These are phyloP conservation scores for Xerus rutilus DNA, from an alignment of 2,797 vertebrate species.

Conservation along the genomic window DNA sequence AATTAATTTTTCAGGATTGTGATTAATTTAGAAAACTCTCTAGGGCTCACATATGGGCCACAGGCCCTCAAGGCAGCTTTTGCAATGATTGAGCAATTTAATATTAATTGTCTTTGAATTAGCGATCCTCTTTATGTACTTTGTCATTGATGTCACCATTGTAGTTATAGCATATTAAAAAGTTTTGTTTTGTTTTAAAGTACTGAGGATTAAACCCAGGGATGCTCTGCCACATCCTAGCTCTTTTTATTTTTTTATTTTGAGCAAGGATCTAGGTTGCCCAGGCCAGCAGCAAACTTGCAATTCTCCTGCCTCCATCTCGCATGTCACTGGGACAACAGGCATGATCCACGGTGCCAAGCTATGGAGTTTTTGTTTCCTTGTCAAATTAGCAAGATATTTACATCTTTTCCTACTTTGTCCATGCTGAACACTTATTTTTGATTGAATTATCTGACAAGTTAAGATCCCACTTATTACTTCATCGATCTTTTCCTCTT, in stretches of 20 bases:
- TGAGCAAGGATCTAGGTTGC: too few relatives aligned
- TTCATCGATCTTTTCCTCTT: neutral
- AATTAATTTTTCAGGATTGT: neutral
- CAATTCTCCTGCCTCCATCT: too few relatives aligned
- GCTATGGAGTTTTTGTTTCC: neutral
- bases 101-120: slow-evolving; percentile 10
- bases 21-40: neutral
- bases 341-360: too few relatives aligned
- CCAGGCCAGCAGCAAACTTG: too few relatives aligned
- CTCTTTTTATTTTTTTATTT: too few relatives aligned
- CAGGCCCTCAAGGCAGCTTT: neutral
- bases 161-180: neutral
- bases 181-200: neutral
- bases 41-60: neutral
- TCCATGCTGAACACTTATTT: neutral
- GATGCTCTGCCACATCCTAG: too few relatives aligned
- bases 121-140: neutral
- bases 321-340: too few relatives aligned
- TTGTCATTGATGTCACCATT: neutral
- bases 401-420: neutral
- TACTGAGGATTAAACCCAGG: too few relatives aligned
- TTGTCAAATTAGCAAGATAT: neutral
- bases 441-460: neutral
- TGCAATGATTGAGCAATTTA: neutral
- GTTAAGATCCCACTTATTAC: neutral